Evolutionary conservation across 2,113 vertebrate species (phyloP).

Genomic region (Pachyramphus minor): DNA sequence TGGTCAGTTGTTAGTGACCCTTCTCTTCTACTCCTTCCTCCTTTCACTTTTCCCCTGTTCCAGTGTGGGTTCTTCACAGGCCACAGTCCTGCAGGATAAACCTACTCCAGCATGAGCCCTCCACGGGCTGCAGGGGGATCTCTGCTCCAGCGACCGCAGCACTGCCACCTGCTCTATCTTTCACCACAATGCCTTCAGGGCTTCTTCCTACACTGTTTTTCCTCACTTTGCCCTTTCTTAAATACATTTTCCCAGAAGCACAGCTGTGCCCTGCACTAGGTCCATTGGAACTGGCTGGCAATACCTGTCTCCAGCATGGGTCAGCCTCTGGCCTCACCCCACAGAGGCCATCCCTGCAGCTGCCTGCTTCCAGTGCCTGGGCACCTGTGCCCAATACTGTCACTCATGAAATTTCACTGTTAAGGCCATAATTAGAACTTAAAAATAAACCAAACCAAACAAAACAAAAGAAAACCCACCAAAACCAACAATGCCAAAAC

Average conservation of each 20-base stretch:
- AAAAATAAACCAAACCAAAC: background rate
- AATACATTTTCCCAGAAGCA: background rate
- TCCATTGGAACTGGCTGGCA: background rate
- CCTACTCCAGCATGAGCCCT: background rate
- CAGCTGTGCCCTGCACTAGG: background rate
- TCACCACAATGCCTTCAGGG: background rate
- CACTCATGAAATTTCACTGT: background rate
- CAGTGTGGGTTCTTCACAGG: fast-evolving
- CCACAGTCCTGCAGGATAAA: background rate
- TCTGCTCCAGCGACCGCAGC: background rate
- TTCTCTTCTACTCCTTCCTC: background rate
- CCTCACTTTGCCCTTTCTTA: background rate
- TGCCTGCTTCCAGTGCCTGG: background rate
- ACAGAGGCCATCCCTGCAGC: background rate
- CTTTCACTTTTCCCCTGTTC: background rate
- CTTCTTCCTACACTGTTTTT: background rate
- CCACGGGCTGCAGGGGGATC: background rate
- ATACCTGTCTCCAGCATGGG: fast-evolving
- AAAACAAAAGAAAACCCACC: no score
- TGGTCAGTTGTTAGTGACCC: background rate
- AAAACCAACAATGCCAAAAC: background rate
- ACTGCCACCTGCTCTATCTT: background rate
- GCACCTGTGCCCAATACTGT: background rate
- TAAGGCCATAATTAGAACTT: background rate
- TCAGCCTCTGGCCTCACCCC: background rate